Base-by-base conservation (phyloP, 64 coral and sea anemone genomes). In the Orbicella faveolata region DNA sequence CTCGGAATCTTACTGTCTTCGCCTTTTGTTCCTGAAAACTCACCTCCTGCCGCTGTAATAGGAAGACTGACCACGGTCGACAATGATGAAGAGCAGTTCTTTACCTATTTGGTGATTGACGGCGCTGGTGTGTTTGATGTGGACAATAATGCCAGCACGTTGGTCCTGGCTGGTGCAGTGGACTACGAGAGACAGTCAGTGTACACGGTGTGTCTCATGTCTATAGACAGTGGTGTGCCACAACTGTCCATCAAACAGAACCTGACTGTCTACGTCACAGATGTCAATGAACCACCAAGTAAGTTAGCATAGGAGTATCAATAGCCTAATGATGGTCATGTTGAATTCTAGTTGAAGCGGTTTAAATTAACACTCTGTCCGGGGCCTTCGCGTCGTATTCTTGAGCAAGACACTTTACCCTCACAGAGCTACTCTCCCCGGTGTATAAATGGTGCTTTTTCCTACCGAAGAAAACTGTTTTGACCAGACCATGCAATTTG, bases 221-320 rank as follows among this genome's bases (percentile, higher is more conserved):
- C 89, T 61, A 95, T 85, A 16, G 90, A 95, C 86, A 91, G 87
- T 69, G 90, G 94, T 65, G 64, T 90, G 11, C 79, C 77, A 33
- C 94, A 78, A 65, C 62, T 95, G 19, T 92, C 94, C 1, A 36
- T 89, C 41, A 78, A 48, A 26, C 94, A 95, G 80, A 91, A 95
- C 73, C 66, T 95, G 39, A 84, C 85, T 54, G 72, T 95, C 19
- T 23, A 92, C 2, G 78, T 95, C 48, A 68, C 75, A 26, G 73
- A 95, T 87, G 90, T 95, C 52, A 95, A 95, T 77, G 94, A 95
- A 78, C 73, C 86, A 48, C 94, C 90, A 72, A 91, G 94, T 92
- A 62, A 39, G 94, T 95, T 75, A 36, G 63, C 14, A 59, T 16
- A 15, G 11, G 44, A 48, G 44, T 48, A 48, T 48, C 44, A 48